Percentiles rank a stretch among this genome's conserved stretches.
These are phyloP conservation scores for Nomada hirtipes DNA, from an alignment of 2,888 invertebrate genomes.

Conservation along the genomic window DNA sequence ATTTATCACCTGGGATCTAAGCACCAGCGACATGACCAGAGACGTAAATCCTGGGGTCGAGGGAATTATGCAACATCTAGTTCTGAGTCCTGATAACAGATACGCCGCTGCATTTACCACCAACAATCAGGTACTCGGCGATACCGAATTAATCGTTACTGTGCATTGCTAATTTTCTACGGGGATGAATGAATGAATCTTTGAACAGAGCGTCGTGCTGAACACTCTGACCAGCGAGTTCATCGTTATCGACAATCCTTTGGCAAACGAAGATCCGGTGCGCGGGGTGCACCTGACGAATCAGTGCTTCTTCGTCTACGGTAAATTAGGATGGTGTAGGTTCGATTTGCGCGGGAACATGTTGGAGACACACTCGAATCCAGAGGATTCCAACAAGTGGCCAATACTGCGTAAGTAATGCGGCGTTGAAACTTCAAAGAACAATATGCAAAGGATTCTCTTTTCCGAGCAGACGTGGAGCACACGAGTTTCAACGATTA, in stretches of 20 bases:
- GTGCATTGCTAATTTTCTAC: neutral
- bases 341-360: constrained; percentile 92
- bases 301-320: constrained; percentile 91
- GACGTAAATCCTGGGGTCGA: constrained; percentile 97
- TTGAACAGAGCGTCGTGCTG: constrained; percentile 91
- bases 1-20: constrained; percentile 98
- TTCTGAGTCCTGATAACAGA: constrained; percentile 97
- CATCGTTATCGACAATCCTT: constrained; percentile 93
- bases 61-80: constrained; percentile 97
- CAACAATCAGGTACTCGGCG: constrained; percentile 91
- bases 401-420: constrained; percentile 88
- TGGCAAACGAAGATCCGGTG: constrained; percentile 88
- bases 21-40: constrained; percentile 97
- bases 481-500: constrained; percentile 89
- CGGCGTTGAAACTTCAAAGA: too few relatives aligned
- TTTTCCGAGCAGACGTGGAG: constrained; percentile 86
- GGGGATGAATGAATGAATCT: neutral
- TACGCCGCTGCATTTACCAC: constrained; percentile 98
- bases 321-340: constrained; percentile 90
- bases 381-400: constrained; percentile 88
- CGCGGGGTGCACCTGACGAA: constrained; percentile 89
- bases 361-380: constrained; percentile 86
- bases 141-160: neutral
- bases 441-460: neutral
- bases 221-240: constrained; percentile 98